Base-by-base conservation (phyloP, 2,113 vertebrate species). In the Phylloscopus trochilus region DNA sequence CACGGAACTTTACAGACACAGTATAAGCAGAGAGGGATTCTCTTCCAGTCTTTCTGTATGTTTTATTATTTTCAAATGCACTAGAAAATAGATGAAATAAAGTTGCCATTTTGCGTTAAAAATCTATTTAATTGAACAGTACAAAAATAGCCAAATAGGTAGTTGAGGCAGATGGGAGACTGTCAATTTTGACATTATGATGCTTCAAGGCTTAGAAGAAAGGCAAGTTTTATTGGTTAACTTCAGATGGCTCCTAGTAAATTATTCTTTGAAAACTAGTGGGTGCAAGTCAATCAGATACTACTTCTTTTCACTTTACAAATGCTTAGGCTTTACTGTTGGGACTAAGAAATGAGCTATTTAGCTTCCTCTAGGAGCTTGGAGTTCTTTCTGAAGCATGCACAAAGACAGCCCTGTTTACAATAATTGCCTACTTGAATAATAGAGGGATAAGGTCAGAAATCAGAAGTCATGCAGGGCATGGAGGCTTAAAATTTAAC, bases 51-150 rank as follows among this genome's bases (percentile, higher is more conserved):
- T 90, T 91, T 64, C 31, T 94, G 55, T 89, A 59, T 58, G 21
- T 87, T 87, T 73, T 84, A 41, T 17, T 62, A 11, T 64, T 95
- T 96, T 95, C 52, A 88, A 89, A 53, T 68, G 35, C 60, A 23
- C 19, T 92, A 90, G 80, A 83, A 94, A 87, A 44, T 28, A 92
- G 76, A 26, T 87, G 5, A 89, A 97, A 97, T 96, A 97, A 96
- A 96, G 73, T 64, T 93, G 14, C 6, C 7, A 0, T 22, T 93
- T 90, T 92, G 21, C n/a, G 90, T 69, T 9, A n/a, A 87, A 76
- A 56, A 47, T 43, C 15, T 66, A 37, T 31, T 81, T 81, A 77
- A 49, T 88, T 80, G 78, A 92, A 59, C 5, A 19, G n/a, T 63
- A 23, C 43, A 56, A 41, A 87, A 21, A 18, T 17, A 4, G 64